These are phyloP conservation scores for Drosophila ananassae DNA, from an alignment of 1,140 invertebrate species.

Conservation along the genomic window DNA sequence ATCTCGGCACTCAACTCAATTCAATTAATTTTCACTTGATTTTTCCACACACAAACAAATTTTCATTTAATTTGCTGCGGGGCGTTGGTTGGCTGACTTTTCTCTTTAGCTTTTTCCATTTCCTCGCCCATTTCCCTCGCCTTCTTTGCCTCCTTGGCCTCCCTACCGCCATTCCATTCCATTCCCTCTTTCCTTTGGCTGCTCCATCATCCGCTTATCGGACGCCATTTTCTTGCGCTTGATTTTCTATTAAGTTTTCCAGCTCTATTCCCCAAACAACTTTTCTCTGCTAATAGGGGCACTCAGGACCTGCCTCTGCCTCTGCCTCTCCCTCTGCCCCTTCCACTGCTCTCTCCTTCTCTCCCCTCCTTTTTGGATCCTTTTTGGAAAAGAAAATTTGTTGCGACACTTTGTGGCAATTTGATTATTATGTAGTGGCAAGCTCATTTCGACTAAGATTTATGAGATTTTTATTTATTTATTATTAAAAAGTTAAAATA, in stretches of 20 bases:
- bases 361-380: background rate
- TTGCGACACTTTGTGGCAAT: slow-evolving; percentile 24
- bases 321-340: background rate
- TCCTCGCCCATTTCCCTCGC: background rate
- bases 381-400: slow-evolving; percentile 14
- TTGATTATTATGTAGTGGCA: slow-evolving; percentile 40
- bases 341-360: background rate
- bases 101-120: slow-evolving; percentile 9
- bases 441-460: background rate
- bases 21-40: slow-evolving; percentile 84
- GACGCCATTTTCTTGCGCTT: slow-evolving; percentile 73
- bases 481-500: no score
- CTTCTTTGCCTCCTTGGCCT: slow-evolving; percentile 1
- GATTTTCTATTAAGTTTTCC: slow-evolving; percentile 74
- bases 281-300: slow-evolving; percentile 44
- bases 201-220: slow-evolving; percentile 45
- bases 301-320: background rate
- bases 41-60: slow-evolving; percentile 82
- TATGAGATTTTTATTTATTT: no score
- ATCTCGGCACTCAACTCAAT: slow-evolving; percentile 78
- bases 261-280: slow-evolving; percentile 42
- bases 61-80: slow-evolving; percentile 80
- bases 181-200: slow-evolving; percentile 2
- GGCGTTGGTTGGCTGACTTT: slow-evolving; percentile 45
- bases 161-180: no score